These are phyloP conservation scores for Oncopodura yosiiana DNA, from an alignment of 1,140 invertebrate species.

Conservation along the genomic window DNA sequence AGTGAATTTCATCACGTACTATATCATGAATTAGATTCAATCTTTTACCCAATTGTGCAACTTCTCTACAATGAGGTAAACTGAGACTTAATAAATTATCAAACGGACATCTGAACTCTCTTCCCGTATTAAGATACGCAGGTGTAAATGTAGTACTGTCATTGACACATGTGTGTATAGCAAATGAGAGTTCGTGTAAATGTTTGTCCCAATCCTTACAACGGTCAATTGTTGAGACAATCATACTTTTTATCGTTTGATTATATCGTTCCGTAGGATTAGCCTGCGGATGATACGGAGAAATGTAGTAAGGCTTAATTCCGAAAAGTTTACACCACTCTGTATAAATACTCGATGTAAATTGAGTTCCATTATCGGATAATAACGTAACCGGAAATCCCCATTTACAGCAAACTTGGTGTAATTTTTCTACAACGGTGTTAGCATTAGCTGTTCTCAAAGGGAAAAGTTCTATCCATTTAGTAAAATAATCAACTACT, in stretches of 20 bases:
- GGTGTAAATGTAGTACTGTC: conserved; percentile 38
- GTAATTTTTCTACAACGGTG: conserved; percentile 14
- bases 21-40: no score
- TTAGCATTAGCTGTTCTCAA: conserved; percentile 27
- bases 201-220: conserved; percentile 37
- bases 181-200: conserved; percentile 39
- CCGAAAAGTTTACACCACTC: conserved; percentile 10
- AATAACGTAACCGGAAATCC: conserved; percentile 33
- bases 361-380: conserved; percentile 36
- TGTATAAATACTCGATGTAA: conserved; percentile 17
- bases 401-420: conserved; percentile 33
- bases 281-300: conserved; percentile 39
- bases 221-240: conserved; percentile 31
- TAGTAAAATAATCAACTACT: conserved; percentile 28
- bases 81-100: conserved; percentile 11
- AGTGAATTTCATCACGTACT: neutral
- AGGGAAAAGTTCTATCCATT: conserved; percentile 32
- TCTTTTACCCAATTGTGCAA: neutral
- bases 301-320: conserved; percentile 21
- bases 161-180: conserved; percentile 40
- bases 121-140: conserved; percentile 39
- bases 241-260: conserved; percentile 40
- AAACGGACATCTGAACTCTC: conserved; percentile 35
- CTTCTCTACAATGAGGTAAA: no score
- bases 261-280: conserved; percentile 44